These are phyloP conservation scores for Eurytoma adleriae DNA, from an alignment of 2,888 invertebrate genomes.

Conservation along the genomic window DNA sequence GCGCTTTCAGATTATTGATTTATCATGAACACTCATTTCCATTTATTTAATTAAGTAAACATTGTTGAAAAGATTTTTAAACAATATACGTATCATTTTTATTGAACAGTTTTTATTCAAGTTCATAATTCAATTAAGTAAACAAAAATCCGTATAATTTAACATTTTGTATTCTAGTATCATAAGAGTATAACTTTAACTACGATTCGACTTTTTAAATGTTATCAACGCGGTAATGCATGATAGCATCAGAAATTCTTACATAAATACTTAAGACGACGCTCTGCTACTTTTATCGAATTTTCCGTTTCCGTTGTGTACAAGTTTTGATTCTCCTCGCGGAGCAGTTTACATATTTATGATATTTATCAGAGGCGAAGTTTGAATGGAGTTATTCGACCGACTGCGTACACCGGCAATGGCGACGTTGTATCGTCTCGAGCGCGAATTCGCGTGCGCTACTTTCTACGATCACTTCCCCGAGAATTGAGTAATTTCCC, in stretches of 20 bases:
- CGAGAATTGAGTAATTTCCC: conserved; percentile 43
- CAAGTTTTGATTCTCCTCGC: conserved; percentile 35
- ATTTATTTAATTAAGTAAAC: too few species aligned
- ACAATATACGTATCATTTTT: too few species aligned
- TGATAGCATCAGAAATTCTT: not conserved
- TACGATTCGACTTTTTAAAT: too few species aligned
- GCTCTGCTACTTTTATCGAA: not conserved
- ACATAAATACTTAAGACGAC: not conserved
- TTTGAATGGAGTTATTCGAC: conserved; percentile 25
- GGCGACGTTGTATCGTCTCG: not conserved
- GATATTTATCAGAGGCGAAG: conserved; percentile 43
- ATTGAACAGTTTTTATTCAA: too few species aligned
- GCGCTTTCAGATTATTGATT: too few species aligned
- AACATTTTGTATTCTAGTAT: too few species aligned
- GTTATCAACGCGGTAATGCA: too few species aligned
- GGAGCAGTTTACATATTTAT: conserved; percentile 40
- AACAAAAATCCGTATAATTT: too few species aligned
- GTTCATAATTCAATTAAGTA: too few species aligned
- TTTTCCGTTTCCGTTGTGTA: not conserved
- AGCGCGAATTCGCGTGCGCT: not conserved
- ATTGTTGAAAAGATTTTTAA: too few species aligned
- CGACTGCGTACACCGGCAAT: not conserved
- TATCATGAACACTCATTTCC: too few species aligned
- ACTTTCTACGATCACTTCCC: conserved; percentile 43
- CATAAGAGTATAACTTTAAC: too few species aligned